Base-by-base conservation (phyloP, 1,140 invertebrate species). In the Thaumetopoea pityocampa region DNA sequence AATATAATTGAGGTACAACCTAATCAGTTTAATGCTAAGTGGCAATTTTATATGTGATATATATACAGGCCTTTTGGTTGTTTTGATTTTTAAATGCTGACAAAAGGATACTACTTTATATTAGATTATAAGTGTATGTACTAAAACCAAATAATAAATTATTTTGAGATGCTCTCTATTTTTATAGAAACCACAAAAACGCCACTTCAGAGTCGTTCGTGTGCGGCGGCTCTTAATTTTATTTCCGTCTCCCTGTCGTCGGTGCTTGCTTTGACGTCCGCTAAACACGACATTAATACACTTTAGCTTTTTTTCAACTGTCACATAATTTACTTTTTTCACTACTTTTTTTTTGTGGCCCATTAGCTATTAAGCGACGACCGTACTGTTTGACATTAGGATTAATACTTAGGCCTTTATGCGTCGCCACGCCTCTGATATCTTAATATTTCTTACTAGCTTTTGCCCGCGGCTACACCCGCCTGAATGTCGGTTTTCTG, bases 201-300 rank as follows among this genome's bases (percentile, higher is more conserved):
- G 23, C 24, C 24, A 36, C 19, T 43, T 34, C n/a, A n/a, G 12
- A 55, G 50, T 59, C 50, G 60, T 43, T 10, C 38, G 59, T 61
- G 50, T 65, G 47, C 14, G 38, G 19, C 20, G 32, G 38, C 29
- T 43, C 56, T 65, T 65, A 65, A 41, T 35, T 59, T 73, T 79
- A 79, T 81, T 81, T 78, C 66, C 58, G 74, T 71, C 59, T 50
- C 46, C 23, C 26, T 49, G 50, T 58, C 55, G 64, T 60, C 70
- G 69, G 67, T 63, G 58, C 61, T 48, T 46, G 57, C 73, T 81
- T 81, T 81, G 77, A 80, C 80, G 63, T 81, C 62, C 59, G 59
- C 62, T 70, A 72, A 79, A 80, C 78, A 74, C 67, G 70, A 73
- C 80, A 80, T 81, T 82, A 81, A 84, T 84, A 82, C 67, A 66